Percentiles rank a stretch among this genome's conserved stretches.
Evolutionary conservation across 1,140 invertebrate species (phyloP).

Genomic region (Plodia interpunctella): DNA sequence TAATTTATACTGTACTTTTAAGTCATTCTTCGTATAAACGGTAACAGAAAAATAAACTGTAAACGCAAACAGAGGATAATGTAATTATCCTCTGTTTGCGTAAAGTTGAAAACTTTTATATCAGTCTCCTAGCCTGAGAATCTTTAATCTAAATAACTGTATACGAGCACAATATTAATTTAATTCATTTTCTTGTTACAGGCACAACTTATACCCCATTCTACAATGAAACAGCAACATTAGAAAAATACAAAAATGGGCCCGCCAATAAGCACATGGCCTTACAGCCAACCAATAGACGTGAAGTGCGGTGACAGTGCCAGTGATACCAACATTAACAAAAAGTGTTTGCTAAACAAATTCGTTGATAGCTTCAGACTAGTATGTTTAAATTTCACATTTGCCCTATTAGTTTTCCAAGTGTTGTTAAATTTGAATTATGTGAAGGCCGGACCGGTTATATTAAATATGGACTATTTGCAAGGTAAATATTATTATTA

Average conservation of each 20-base stretch:
- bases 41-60: too few relatives aligned
- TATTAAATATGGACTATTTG: constrained; percentile 59
- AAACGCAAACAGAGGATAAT: too few relatives aligned
- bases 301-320: constrained; percentile 11
- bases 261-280: constrained; percentile 46
- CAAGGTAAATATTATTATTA: constrained; percentile 46
- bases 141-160: too few relatives aligned
- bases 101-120: too few relatives aligned
- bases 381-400: constrained; percentile 45
- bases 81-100: too few relatives aligned
- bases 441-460: constrained; percentile 52
- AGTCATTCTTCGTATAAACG: too few relatives aligned
- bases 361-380: constrained; percentile 37
- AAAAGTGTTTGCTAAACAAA: constrained; percentile 30
- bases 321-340: constrained; percentile 26
- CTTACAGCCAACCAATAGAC: constrained; percentile 31
- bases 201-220: constrained; percentile 11
- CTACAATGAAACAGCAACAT: constrained; percentile 23
- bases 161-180: neutral
- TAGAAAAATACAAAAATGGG: constrained; percentile 35
- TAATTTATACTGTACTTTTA: too few relatives aligned
- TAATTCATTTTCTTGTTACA: constrained; percentile 30
- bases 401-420: constrained; percentile 44
- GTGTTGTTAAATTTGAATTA: constrained; percentile 41
- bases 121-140: too few relatives aligned